phyloP scores from a whole-genome alignment of 2,113 vertebrate genomes.

The Leucosticte australis region DNA sequence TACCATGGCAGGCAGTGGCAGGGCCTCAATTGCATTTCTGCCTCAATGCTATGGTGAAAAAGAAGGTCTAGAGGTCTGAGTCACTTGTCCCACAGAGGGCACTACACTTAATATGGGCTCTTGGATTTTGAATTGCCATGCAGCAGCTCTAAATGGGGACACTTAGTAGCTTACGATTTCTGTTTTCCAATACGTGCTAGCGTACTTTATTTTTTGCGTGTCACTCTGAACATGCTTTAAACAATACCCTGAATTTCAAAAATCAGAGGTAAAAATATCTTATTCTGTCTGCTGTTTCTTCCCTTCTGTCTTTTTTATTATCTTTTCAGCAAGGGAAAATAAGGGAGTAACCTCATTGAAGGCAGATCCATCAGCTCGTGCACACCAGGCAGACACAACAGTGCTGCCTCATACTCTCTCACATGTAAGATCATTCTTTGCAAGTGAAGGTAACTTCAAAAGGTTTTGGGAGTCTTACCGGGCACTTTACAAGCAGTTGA shows the following conservation, averaged over 20 bases:
- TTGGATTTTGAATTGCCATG: background rate
- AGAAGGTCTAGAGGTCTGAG: background rate
- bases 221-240: background rate
- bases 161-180: background rate
- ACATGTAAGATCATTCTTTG: background rate
- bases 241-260: background rate
- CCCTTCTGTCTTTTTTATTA: background rate
- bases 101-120: background rate
- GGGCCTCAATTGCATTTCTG: background rate
- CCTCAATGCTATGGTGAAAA: background rate
- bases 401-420: background rate
- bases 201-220: background rate
- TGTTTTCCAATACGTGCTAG: background rate
- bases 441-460: background rate
- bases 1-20: background rate
- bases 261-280: background rate
- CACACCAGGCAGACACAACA: background rate
- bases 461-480: conserved; percentile 75
- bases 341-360: background rate
- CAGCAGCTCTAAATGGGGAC: background rate
- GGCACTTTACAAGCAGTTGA: conserved; percentile 42
- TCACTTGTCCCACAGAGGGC: background rate
- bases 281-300: background rate
- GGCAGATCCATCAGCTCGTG: background rate
- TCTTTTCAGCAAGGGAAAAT: background rate